Evolutionary conservation across 1,140 invertebrate genomes (phyloP).

Genomic region (Holotrichia oblita): DNA sequence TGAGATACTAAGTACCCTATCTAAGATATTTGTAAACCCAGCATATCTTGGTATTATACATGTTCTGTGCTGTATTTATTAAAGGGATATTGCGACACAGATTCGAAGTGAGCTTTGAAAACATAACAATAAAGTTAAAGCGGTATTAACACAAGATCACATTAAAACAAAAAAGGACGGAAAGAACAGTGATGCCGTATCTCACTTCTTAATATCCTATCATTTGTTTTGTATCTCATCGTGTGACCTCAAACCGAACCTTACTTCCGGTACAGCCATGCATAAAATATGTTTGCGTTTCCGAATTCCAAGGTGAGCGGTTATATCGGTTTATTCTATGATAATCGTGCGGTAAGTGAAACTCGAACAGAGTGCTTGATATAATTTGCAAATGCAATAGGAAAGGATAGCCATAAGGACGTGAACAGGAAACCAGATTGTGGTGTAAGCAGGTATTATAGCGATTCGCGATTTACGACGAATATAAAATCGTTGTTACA

Average conservation of each 20-base stretch:
- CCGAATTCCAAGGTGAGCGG: neutral
- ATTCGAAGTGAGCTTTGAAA: neutral
- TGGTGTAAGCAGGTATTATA: neutral
- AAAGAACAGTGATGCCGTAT: neutral
- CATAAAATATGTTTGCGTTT: neutral
- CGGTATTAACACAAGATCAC: too few relatives aligned
- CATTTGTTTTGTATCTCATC: neutral
- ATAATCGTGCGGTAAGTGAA: neutral
- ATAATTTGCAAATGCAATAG: neutral
- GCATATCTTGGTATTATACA: too few relatives aligned
- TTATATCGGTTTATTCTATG: neutral
- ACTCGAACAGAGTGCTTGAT: neutral
- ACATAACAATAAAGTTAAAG: neutral
- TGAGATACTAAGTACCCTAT: too few relatives aligned
- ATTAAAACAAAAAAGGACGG: too few relatives aligned
- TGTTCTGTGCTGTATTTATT: too few relatives aligned
- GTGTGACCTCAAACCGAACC: neutral
- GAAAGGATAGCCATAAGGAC: neutral
- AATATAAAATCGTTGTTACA: neutral
- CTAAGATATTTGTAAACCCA: too few relatives aligned
- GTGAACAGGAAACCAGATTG: neutral
- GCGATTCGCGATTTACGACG: neutral
- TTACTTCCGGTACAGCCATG: constrained; percentile 5
- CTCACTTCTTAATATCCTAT: neutral
- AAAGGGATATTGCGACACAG: too few relatives aligned